Evolutionary conservation across 2,797 vertebrate genomes (phyloP), one percentile per base, ranked within the genome.

Genomic region (Chromobotia macracanthus): DNA sequence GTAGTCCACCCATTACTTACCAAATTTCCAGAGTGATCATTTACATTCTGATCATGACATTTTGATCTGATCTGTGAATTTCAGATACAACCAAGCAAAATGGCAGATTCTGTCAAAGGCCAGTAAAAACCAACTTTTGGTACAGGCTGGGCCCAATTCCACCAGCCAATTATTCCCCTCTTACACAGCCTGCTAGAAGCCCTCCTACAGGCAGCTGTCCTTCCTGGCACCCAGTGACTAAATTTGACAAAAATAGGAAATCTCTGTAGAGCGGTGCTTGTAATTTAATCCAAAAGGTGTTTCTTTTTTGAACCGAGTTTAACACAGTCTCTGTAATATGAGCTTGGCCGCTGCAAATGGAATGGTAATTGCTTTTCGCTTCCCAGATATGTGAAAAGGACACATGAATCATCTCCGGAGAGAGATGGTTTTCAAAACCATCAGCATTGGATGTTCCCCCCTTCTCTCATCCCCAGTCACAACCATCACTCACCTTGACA

Each of bases 251-350:
- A 85, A 85, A 85, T 86, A 85, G 79, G 84, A 84, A 83, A 87
- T 87, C 85, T 87, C 85, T 79, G 71, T 79, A 84, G 86, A 84
- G 79, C 74, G 56, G 48, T 67, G 68, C 82, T 88, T 86, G 83
- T 86, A 87, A 86, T 84, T 82, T 88, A 81, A 86, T 87, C 83
- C 82, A 84, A 87, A 86, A 82, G 80, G 83, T 84, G 79, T 79
- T 83, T 81, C 84, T 80, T 82, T 79, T 86, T 82, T 71, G 72
- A 82, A 73, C 77, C 55, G 77, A 79, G 77, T 83, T 81, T 82
- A 82, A 84, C 81, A 72, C 80, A 83, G 83, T 82, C 82, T 81
- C 67, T 82, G 83, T 83, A 86, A 85, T 82, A 79, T 80, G 71
- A 88, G 83, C 71, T 81, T 76, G 82, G 56, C 78, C 50, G 75